These are phyloP conservation scores for Psephotus haematonotus DNA, from an alignment of 2,113 vertebrate genomes.

Conservation along the genomic window DNA sequence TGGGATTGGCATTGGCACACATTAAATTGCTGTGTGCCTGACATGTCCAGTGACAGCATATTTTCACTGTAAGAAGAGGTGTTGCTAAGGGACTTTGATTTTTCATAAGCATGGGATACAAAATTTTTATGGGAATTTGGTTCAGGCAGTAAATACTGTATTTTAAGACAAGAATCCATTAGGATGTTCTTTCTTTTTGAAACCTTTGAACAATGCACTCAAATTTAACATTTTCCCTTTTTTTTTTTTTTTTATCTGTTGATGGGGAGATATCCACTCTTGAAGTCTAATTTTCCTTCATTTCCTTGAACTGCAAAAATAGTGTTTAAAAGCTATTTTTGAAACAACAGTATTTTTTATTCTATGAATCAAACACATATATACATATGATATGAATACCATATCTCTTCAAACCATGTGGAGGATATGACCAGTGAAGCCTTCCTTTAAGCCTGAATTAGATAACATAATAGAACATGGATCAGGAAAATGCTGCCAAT, in stretches of 20 bases:
- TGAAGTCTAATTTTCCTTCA: background rate
- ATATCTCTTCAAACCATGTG: background rate
- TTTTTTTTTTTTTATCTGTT: background rate
- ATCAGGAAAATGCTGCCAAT: background rate
- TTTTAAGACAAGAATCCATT: background rate
- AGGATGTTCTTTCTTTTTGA: background rate
- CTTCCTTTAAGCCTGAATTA: background rate
- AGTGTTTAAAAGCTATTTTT: background rate
- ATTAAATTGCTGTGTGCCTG: background rate
- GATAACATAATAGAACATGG: background rate
- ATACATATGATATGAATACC: background rate
- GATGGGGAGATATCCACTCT: background rate
- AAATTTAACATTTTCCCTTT: background rate
- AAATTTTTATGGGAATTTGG: background rate
- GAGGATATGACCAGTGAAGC: background rate
- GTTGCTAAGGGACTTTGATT: background rate
- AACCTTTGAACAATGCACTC: background rate
- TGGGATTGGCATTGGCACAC: background rate
- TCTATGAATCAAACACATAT: background rate
- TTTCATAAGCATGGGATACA: background rate
- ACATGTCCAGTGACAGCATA: background rate
- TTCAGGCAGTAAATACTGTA: background rate
- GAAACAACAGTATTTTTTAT: background rate
- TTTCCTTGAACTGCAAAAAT: background rate
- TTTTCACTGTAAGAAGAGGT: background rate